Base-by-base conservation (phyloP, 1,140 invertebrate species). In the Aphelinus atriplicis region DNA sequence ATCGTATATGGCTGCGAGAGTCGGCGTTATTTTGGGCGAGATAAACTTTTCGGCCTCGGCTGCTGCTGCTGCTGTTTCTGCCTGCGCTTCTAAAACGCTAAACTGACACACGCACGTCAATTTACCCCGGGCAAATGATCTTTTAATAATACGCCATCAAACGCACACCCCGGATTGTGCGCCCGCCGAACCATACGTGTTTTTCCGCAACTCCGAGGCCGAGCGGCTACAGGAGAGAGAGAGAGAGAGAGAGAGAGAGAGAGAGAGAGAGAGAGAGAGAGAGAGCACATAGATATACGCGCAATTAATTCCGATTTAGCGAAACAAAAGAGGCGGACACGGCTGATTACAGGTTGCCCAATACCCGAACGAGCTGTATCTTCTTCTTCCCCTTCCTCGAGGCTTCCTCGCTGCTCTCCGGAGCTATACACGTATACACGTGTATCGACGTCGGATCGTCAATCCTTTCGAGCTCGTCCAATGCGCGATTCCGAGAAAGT, bases 261-360 rank as follows among this genome's bases (percentile, higher is more conserved):
- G 26, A 26, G 26, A 26, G 26, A 26, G 26, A 26, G 26, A 26
- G 26, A 26, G 26, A 26, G 26, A 26, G 26, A 26, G 26, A 26
- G 26, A 26, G 26, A 26, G 26, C 26, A 26, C 26, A 26, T 26
- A 26, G 26, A 26, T 26, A 26, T 26, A 75, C 70, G 69, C 53
- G 58, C 73, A 69, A 75, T 75, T 75, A 75, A 75, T 75, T 75
- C 71, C 66, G 71, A 73, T 73, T 72, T 51, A 56, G 63, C 57
- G 48, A 65, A 71, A 61, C 50, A 50, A 66, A 53, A 6, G 67
- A 63, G 62, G 53, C 57, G 68, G 71, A 48, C 26, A 26, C 9
- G 43, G 3, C 47, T 73, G 69, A 73, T 73, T 73, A 66, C 50
- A 43, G 63, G 53, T 55, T 73, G 51, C 45, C 48, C 9, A 58